Evolutionary conservation across 2,888 invertebrate species (phyloP), one percentile per base, ranked within the genome.

Genomic region (Oxyteleia sp.): DNA sequence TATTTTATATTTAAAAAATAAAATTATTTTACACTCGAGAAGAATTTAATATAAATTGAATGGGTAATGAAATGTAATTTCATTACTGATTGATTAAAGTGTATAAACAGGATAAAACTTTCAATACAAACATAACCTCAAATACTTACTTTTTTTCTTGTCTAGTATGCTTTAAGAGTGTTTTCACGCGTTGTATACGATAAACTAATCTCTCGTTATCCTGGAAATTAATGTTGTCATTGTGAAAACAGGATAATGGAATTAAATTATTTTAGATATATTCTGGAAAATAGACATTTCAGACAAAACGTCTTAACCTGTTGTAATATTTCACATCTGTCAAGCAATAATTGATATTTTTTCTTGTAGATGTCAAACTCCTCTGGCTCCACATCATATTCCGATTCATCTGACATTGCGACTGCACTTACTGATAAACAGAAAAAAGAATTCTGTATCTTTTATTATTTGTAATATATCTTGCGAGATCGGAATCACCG

Each of bases 251-350:
- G n/a, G n/a, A 29, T 35, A 7, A 16, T 55, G 23, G 26, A 57
- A 11, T n/a, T 7, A 38, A 13, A 57, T 45, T 26, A 63, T 26
- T 4, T 3, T 26, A 26, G 7, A 4, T 7, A 7, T 26, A 7
- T 26, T 26, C 7, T 18, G 2, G 38, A 63, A 80, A 51, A 79
- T 26, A 51, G 41, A 66, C 20, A 51, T 13, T 26, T 32, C 18
- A 35, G 47, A 41, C 35, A 45, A 71, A 51, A 74, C 41, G 59
- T 61, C 10, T 82, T 82, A 88, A 94, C 94, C 93, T 94, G 96
- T 91, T 96, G 96, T 86, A 97, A 94, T 87, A 95, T 95, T 93
- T 96, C 96, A 93, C 96, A 96, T 94, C 96, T 95, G 91, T 96
- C 96, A 85, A 96, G 93, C 75, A 97, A 93, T 88, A 96, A 93